phyloP scores from a whole-genome alignment of 2,113 vertebrate species.

The Passer montanus region DNA sequence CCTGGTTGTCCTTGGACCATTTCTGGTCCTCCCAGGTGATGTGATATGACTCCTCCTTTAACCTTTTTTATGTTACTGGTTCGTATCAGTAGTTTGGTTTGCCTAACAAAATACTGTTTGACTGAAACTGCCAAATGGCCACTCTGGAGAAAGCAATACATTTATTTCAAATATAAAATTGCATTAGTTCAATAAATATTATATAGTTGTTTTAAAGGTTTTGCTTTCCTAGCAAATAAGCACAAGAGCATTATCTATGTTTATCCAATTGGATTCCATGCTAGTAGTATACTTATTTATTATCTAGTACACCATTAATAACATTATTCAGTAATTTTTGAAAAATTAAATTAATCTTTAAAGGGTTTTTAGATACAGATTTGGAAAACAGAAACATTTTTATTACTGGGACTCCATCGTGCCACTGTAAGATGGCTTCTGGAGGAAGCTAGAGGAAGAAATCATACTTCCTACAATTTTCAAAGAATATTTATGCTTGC shows the following conservation, averaged over 20 bases:
- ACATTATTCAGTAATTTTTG: background rate
- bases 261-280: background rate
- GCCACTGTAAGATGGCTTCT: background rate
- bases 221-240: background rate
- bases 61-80: background rate
- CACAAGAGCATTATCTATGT: background rate
- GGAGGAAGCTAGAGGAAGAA: background rate
- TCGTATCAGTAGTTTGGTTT: background rate
- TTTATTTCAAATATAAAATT: background rate
- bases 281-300: background rate
- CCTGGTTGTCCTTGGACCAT: background rate
- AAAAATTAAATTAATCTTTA: background rate
- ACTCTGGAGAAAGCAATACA: background rate
- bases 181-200: background rate
- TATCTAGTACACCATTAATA: background rate
- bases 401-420: fast-evolving
- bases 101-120: background rate
- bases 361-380: background rate
- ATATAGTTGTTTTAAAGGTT: background rate
- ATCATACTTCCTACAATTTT: background rate
- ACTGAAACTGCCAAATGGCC: background rate
- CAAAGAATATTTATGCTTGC: background rate
- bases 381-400: background rate
- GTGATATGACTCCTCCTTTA: background rate
- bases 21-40: background rate